phyloP scores from a whole-genome alignment of 2,113 vertebrate genomes.

The Ictalurus punctatus region DNA sequence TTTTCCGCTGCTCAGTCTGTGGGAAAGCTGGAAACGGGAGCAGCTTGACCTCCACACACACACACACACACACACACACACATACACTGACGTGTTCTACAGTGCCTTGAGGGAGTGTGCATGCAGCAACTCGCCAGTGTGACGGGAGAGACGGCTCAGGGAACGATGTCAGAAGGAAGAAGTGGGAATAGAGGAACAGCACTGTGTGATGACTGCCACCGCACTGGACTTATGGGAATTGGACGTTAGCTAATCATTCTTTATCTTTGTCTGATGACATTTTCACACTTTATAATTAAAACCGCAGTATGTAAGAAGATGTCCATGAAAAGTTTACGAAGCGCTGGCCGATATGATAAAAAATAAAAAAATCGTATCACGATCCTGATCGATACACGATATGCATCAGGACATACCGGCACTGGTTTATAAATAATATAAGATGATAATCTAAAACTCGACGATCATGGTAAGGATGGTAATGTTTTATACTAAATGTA shows the following conservation, averaged over 20 bases:
- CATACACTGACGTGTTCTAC: neutral
- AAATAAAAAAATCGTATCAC: neutral
- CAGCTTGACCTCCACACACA: constrained; percentile 7
- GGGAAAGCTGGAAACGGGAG: neutral
- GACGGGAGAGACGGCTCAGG: neutral
- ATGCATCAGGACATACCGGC: too few relatives aligned
- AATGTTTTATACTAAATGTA: neutral
- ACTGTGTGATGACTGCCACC: neutral
- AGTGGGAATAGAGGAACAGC: too few relatives aligned
- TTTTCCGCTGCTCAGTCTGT: neutral
- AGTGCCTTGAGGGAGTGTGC: neutral
- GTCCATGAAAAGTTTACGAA: neutral
- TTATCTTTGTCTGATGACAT: neutral
- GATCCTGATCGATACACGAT: neutral
- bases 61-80: constrained; percentile 28
- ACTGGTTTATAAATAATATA: too few relatives aligned
- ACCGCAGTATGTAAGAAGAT: neutral
- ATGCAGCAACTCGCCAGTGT: constrained; percentile 39
- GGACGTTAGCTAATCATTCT: neutral
- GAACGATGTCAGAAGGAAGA: neutral
- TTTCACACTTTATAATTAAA: constrained; percentile 18
- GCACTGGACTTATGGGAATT: neutral
- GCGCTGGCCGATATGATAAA: neutral
- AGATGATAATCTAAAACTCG: neutral
- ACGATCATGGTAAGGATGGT: neutral